Evolutionary conservation across 2,888 invertebrate species (phyloP), one percentile per base, ranked within the genome.

Genomic region (Lasioglossum lativentre): DNA sequence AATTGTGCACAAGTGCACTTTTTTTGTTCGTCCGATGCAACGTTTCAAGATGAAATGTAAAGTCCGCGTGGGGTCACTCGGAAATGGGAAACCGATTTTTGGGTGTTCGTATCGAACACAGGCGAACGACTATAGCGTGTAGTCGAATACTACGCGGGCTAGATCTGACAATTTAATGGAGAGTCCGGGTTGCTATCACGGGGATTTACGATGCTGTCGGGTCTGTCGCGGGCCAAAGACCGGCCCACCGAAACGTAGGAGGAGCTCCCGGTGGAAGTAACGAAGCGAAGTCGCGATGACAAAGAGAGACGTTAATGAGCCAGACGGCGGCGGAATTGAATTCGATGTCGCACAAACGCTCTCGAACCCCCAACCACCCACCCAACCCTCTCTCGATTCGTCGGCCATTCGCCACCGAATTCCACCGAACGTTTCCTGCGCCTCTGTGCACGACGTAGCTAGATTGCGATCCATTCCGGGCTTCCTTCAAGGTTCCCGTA

Each of bases 241-340:
- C 66, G 30, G 19, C 19, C 66, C 30, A 16, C 34, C 30, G 66
- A 10, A 34, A 34, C 66, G 34, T n/a, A 47, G 59, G 23, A 47
- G 63, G 1, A 52, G n/a, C 23, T n/a, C 23, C 81, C n/a, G n/a
- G 63, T 2, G 52, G 75, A 80, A 56, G 85, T 75, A 77, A 86
- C 78, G 77, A 72, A 52, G 75, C 79, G 78, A 86, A 68, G 80
- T 78, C 81, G 76, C 52, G 77, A 34, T 72, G 82, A 86, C 86
- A 86, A 86, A 86, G 86, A 82, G 80, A 45, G 76, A 80, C 86
- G 86, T 86, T 86, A 86, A 86, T 86, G 86, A 86, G 82, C 82
- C 86, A 86, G 86, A 86, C 86, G 86, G 79, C 71, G 56, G n/a
- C 47, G 80, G 82, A 79, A 86, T 82, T 86, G 78, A 86, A 80